These are phyloP conservation scores for Pseudopleuronectes americanus DNA, from an alignment of 2,797 vertebrate genomes.

Conservation along the genomic window DNA sequence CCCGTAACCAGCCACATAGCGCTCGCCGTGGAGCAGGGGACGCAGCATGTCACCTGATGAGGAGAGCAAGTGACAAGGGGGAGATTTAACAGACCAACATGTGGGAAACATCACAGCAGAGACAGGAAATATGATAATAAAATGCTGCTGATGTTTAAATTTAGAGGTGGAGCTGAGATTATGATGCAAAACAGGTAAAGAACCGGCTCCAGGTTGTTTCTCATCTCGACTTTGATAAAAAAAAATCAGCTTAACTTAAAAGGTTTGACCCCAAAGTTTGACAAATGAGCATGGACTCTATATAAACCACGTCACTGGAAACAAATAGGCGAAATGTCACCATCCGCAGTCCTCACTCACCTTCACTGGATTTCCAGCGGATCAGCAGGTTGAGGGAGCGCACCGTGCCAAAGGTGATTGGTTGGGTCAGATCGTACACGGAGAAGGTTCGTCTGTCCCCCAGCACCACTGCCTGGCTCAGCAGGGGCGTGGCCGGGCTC, in stretches of 20 bases:
- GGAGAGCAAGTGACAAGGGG: not conserved
- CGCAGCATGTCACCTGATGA: conserved; percentile 78
- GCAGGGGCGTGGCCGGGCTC: conserved; percentile 82
- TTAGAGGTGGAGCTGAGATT: not conserved
- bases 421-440: conserved; percentile 90
- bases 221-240: conserved; percentile 1
- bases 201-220: not conserved
- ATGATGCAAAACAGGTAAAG: not conserved
- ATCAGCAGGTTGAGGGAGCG: conserved; percentile 93
- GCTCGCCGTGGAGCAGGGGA: conserved; percentile 91
- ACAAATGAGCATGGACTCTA: not conserved
- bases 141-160: not conserved
- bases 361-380: conserved; percentile 90
- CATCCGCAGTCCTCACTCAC: conserved; percentile 72
- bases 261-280: not conserved
- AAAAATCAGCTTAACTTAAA: not conserved
- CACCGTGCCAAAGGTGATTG: conserved; percentile 84
- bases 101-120: not conserved
- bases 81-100: not conserved
- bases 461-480: conserved; percentile 88
- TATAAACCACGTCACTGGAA: not conserved
- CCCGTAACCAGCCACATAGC: conserved; percentile 94
- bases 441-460: conserved; percentile 91
- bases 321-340: conserved; percentile 1
- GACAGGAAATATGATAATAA: not conserved